Evolutionary conservation across 2,888 invertebrate species (phyloP).

Genomic region (Chydorus sphaericus): DNA sequence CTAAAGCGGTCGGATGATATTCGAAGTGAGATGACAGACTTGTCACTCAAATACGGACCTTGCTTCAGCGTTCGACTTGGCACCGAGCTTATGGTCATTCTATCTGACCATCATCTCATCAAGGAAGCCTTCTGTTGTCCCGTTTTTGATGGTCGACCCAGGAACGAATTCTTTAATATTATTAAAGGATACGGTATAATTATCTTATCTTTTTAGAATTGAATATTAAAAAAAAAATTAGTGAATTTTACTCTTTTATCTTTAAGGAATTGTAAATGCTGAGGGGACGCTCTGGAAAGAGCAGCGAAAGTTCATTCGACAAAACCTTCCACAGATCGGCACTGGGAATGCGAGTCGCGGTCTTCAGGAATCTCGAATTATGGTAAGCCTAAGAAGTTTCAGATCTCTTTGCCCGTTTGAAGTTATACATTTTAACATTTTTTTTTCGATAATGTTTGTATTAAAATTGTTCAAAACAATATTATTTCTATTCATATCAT

Average conservation of each 20-base stretch:
- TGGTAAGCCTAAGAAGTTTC: conserved; percentile 54
- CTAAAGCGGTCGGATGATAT: conserved; percentile 53
- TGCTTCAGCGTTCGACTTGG: conserved; percentile 69
- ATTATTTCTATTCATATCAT: no score
- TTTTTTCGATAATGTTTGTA: no score
- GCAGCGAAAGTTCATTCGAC: conserved; percentile 72
- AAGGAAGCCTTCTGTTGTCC: conserved; percentile 70
- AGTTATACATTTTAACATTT: no score
- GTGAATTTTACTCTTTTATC: neutral
- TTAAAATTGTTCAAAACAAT: neutral
- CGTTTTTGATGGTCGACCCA: conserved; percentile 76
- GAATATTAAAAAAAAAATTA: neutral
- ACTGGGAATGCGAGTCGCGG: conserved; percentile 75
- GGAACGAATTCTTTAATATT: conserved; percentile 69
- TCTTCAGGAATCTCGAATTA: conserved; percentile 67
- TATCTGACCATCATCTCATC: conserved; percentile 73
- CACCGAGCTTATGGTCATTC: conserved; percentile 64
- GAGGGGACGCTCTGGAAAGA: conserved; percentile 81
- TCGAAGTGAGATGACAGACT: conserved; percentile 60
- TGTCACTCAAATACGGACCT: conserved; percentile 63
- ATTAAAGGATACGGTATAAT: conserved; percentile 66
- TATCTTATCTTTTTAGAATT: neutral
- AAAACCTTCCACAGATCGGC: conserved; percentile 67
- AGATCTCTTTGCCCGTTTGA: no score
- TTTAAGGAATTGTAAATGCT: conserved; percentile 69